Conservation (phyloP, 2,888 invertebrate species). For the Caenorhabditis uteleia region DNA sequence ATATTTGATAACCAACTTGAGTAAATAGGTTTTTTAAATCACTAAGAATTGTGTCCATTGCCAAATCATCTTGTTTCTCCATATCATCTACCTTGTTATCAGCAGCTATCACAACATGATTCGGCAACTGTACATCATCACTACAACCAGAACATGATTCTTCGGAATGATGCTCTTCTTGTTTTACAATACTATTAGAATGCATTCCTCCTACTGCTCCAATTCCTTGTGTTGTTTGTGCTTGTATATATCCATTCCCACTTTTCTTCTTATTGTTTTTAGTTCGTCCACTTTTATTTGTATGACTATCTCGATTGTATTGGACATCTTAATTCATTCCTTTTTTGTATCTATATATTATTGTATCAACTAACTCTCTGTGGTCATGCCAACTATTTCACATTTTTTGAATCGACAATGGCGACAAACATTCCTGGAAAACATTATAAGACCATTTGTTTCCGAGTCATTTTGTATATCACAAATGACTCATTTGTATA, state of each 20-base stretch:
- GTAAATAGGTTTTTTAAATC: conserved; percentile 29
- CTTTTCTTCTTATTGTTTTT: conserved; percentile 16
- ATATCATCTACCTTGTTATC: conserved; percentile 15
- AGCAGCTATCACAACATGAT: conserved; percentile 19
- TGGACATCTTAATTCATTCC: conserved; percentile 21
- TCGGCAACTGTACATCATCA: conserved; percentile 20
- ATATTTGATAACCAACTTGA: no score
- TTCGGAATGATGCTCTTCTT: conserved; percentile 14
- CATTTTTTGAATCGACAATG: conserved; percentile 30
- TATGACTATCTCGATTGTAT: conserved; percentile 36
- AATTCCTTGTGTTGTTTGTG: no score
- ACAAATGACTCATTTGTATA: background rate
- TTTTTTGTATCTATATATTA: background rate
- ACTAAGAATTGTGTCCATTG: conserved; percentile 27
- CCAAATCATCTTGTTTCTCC: conserved; percentile 12
- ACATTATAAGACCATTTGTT: background rate
- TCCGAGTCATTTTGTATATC: background rate
- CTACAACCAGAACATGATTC: conserved; percentile 23
- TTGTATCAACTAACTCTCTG: conserved; percentile 23
- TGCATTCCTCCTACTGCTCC: conserved; percentile 6
- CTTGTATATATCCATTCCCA: no score
- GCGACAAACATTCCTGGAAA: conserved; percentile 35
- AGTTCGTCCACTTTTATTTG: conserved; percentile 17
- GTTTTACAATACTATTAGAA: conserved; percentile 27
- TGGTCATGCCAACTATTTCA: conserved; percentile 24